Base-by-base conservation (phyloP, 1,140 invertebrate genomes). In the Bicyclus anynana region DNA sequence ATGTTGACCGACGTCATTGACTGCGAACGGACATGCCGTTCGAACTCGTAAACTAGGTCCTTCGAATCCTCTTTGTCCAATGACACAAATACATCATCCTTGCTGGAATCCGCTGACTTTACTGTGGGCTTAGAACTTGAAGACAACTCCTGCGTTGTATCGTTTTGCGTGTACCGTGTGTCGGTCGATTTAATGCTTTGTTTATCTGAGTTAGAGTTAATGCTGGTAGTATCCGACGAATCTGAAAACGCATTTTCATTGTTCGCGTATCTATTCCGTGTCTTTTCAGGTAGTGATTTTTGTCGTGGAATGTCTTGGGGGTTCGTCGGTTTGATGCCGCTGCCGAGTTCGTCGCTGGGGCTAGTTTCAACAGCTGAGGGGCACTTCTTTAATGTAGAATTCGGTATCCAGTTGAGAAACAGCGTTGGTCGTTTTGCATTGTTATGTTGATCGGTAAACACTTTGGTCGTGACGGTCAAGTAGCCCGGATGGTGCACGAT, bases 361-460 rank as follows among this genome's bases (percentile, higher is more conserved):
- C 82, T 80, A 33, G 91, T 95, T 74, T 95, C 93, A 17, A 95
- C 90, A 14, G 94, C 93, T 3, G 92, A 92, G 1, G 96, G 96
- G 79, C 97, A 96, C 83, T 94, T 97, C 53, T 94, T 92, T n/a
- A 98, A 82, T 0, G 95, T 95, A 2, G 92, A 92, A 80, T 98
- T 98, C 0, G 97, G 97, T 66, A 98, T 97, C 97, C 97, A 98
- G 49, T 95, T 97, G 0, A 98, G 90, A 58, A 97, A 93, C 0
- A 98, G 80, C 0, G 96, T 98, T 0, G 95, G 95, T 42, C 94
- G 90, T 64, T 92, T 93, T 0, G 91, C 90, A 53, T 92, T 91
- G 67, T 92, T 93, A 59, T 94, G 93, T 69, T 94, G 93, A 68
- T 94, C 90, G 4, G 92, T 90, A 68, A 93, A 93, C 26, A 92